phyloP scores from a whole-genome alignment of 2,797 vertebrate species.

The Thaleichthys pacificus region DNA sequence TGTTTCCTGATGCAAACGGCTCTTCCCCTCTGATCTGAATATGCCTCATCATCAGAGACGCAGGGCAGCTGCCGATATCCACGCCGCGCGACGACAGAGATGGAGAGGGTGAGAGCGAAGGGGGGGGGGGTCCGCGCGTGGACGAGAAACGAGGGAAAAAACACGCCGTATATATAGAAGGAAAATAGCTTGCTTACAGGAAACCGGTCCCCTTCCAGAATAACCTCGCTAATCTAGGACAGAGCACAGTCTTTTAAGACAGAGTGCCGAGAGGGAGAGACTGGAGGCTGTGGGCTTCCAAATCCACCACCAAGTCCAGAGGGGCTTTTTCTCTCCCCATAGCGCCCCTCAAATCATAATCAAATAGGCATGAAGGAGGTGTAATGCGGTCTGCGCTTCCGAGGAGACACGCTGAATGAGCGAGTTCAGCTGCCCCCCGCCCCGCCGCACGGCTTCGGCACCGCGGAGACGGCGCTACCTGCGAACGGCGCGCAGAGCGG shows the following conservation, averaged over 20 bases:
- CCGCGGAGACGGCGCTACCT: constrained; percentile 65
- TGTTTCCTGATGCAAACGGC: constrained; percentile 47
- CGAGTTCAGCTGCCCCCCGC: constrained; percentile 63
- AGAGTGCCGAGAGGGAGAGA: constrained; percentile 21
- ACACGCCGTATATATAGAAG: background rate
- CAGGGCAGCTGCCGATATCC: constrained; percentile 37
- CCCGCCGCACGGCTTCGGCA: constrained; percentile 65
- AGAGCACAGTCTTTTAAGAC: constrained; percentile 52
- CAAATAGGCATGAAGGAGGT: constrained; percentile 43
- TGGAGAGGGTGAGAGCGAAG: constrained; percentile 15
- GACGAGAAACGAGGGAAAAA: constrained; percentile 12
- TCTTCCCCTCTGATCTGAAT: constrained; percentile 54
- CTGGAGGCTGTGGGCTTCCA: constrained; percentile 22
- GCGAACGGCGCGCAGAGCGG: constrained; percentile 79
- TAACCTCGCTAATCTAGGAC: constrained; percentile 61
- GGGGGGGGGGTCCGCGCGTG: background rate
- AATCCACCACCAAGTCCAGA: constrained; percentile 48
- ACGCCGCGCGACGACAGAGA: constrained; percentile 34
- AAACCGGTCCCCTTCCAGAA: constrained; percentile 56
- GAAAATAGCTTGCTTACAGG: constrained; percentile 13
- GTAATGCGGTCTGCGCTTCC: constrained; percentile 56
- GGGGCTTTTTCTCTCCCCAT: constrained; percentile 62
- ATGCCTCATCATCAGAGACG: constrained; percentile 38
- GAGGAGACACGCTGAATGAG: constrained; percentile 58
- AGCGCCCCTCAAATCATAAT: constrained; percentile 58